These are phyloP conservation scores for Alethe diademata DNA, from an alignment of 2,113 vertebrate genomes.

Conservation along the genomic window DNA sequence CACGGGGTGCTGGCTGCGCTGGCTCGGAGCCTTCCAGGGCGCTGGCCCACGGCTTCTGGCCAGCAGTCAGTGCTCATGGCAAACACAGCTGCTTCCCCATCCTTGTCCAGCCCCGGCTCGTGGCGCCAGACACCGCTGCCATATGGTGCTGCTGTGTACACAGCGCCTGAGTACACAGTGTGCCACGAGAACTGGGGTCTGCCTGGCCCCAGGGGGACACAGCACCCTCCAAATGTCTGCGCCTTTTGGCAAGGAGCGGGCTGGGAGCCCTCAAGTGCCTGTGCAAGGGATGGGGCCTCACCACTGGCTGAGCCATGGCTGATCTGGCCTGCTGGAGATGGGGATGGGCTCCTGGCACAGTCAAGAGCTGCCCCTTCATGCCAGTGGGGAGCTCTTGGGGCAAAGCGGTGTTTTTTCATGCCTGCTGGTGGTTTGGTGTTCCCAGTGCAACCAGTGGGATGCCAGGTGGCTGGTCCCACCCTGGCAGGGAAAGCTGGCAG, in stretches of 20 bases:
- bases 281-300: neutral
- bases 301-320: fast-evolving
- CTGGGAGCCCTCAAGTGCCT: neutral
- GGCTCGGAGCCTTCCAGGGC: fast-evolving
- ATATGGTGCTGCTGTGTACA: neutral
- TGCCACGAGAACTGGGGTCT: neutral
- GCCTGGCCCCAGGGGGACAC: neutral
- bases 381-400: neutral
- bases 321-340: neutral
- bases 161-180: fast-evolving
- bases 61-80: neutral
- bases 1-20: neutral
- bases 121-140: neutral
- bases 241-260: neutral
- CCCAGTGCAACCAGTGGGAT: fast-evolving
- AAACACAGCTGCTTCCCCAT: conserved; percentile 42
- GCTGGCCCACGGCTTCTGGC: neutral
- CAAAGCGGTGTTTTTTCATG: neutral
- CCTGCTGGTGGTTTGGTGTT: neutral
- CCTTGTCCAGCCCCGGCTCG: neutral
- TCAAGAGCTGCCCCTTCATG: fast-evolving
- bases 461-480: neutral
- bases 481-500: neutral
- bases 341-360: neutral
- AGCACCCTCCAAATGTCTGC: neutral